Base-by-base conservation (phyloP, 2,888 invertebrate species). In the Coremacera marginata region DNA sequence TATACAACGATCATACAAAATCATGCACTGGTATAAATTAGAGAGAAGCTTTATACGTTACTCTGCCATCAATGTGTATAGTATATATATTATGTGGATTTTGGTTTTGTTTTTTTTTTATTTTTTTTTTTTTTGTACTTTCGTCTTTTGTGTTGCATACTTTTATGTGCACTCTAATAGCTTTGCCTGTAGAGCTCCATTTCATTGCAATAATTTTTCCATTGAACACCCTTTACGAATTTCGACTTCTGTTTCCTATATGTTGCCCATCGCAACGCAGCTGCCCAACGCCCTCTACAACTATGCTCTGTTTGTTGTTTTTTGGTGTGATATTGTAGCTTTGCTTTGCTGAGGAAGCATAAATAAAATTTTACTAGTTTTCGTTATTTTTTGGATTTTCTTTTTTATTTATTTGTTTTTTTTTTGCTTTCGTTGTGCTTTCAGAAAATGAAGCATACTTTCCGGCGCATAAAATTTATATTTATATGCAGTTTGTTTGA, bases 231-330 rank as follows among this genome's bases (percentile, higher is more conserved):
- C 72, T 62, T 73, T 73, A 16, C 62, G 60, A 73, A 73, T 62
- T 73, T 73, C 63, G 72, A 73, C 63, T 73, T 73, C 49, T 73
- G 62, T 27, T 73, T 73, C 72, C 72, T 73, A n/a, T 73, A 49
- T 63, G 55, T 55, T 70, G 55, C 8, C n/a, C 55, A n/a, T 16
- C 19, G 34, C 52, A 70, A 55, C 19, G 55, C 52, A 19, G 22
- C 19, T 31, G 63, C 3, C 70, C 37, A 68, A 22, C n/a, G 55
- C 27, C 68, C 68, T 51, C 25, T 27, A n/a, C n/a, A 16, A 49
- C 31, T 22, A 9, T 3, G 14, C 4, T 22, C 22, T 31, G 5
- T 44, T 67, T 67, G 67, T 9, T 44, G 44, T 49, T 70, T 65
- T 25, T 72, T 77, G 57, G 44, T 75, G 14, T 60, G 31, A 27